Evolutionary conservation across 2,888 invertebrate genomes (phyloP).

Genomic region (Lithophane ornitopus): DNA sequence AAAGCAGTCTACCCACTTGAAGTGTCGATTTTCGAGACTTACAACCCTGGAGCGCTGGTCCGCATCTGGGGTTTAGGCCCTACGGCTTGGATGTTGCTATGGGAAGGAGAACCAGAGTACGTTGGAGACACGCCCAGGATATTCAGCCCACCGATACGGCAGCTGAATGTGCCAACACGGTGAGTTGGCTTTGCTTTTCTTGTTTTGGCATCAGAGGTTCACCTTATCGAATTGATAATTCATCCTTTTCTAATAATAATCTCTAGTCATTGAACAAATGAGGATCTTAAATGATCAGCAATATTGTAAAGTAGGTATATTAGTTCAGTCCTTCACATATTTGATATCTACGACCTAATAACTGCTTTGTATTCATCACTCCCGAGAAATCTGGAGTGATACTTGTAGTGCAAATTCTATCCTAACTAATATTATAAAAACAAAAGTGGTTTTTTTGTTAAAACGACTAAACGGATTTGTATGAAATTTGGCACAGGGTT

Average conservation of each 20-base stretch:
- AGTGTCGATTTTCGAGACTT: slow-evolving; percentile 95
- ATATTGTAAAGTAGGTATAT: neutral
- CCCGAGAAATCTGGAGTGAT: too few relatives aligned
- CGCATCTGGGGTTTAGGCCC: slow-evolving; percentile 93
- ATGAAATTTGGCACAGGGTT: too few relatives aligned
- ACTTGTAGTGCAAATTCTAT: too few relatives aligned
- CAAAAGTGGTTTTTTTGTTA: too few relatives aligned
- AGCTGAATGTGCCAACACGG: slow-evolving; percentile 86
- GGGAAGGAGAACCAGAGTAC: slow-evolving; percentile 93
- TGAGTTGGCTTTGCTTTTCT: slow-evolving; percentile 58
- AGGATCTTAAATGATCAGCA: neutral
- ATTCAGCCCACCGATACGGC: slow-evolving; percentile 93
- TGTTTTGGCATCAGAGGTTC: neutral
- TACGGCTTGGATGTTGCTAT: slow-evolving; percentile 93
- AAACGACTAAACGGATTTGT: too few relatives aligned
- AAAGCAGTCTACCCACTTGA: slow-evolving; percentile 92
- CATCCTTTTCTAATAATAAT: neutral
- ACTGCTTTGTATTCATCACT: neutral
- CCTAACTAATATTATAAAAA: too few relatives aligned
- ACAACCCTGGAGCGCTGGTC: slow-evolving; percentile 96
- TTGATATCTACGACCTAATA: too few relatives aligned
- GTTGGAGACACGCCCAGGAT: slow-evolving; percentile 92
- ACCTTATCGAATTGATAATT: neutral
- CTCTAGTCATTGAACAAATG: neutral
- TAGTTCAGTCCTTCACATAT: neutral